Evolutionary conservation across 2,888 invertebrate genomes (phyloP), one percentile per base, ranked within the genome.

Genomic region (Chymomyza fuscimana): DNA sequence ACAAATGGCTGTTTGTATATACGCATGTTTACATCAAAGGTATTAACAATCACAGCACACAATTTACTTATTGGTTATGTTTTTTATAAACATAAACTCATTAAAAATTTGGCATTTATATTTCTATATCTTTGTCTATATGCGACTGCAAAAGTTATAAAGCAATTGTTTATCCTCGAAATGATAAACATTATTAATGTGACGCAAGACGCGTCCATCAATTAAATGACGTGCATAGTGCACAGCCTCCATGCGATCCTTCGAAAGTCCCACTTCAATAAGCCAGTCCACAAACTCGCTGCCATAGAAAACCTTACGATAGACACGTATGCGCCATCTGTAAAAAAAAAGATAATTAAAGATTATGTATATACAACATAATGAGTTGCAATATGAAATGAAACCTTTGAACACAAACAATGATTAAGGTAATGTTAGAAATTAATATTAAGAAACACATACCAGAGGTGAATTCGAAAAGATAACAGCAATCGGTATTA

Each of bases 271-370:
- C 66, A 96, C 95, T 82, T 94, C 94, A 40, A 96, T 92, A 51
- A 98, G 93, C 98, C 98, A 98, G 90, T 95, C 95, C 15, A 97
- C 96, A 63, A 98, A 94, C 82, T 96, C 95, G 68, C 94, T 93
- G 10, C 98, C 98, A 78, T 96, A 95, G 91, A 98, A 98, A 40
- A 96, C 97, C 84, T 94, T 93, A 68, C 93, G 94, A 90, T 97
- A 97, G 2, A 95, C 94, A 77, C 95, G 95, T 89, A 97, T 94
- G 69, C 97, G 93, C 94, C 96, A 96, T 82, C 97, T 96, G 76
- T 78, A 92, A 87, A 86, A 63, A 36, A 63, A 36, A n/a, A 63
- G 50, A 9, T 40, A 22, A 12, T 16, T 61, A 32, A 29, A 58
- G 50, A 63, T 15, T 9, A 52, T 52, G 12, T 22, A 1, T 7